Percentiles rank a stretch among this genome's conserved stretches.
These are phyloP conservation scores for Semaprochilodus insignis DNA, from an alignment of 2,797 vertebrate species.

Conservation along the genomic window DNA sequence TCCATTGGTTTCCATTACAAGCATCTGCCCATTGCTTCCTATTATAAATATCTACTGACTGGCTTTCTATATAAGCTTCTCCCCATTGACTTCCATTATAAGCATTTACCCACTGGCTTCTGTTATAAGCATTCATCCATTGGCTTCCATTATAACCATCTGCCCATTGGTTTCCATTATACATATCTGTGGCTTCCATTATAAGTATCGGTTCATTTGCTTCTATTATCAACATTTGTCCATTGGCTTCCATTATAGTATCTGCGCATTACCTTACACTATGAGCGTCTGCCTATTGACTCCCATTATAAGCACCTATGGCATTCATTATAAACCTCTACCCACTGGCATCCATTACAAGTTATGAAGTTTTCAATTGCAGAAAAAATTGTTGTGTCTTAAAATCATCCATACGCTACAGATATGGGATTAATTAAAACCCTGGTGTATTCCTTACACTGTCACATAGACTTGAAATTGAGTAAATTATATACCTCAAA, in stretches of 20 bases:
- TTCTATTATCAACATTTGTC: background rate
- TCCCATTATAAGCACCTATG: too few relatives aligned
- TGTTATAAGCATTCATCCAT: background rate
- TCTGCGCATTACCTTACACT: background rate
- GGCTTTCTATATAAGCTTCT: background rate
- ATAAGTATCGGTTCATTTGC: background rate
- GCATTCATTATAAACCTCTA: too few relatives aligned
- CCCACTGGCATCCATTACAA: too few relatives aligned
- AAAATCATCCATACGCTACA: too few relatives aligned
- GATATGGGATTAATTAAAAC: too few relatives aligned
- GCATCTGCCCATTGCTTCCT: too few relatives aligned
- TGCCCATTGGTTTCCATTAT: background rate
- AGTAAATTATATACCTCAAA: conserved; percentile 30
- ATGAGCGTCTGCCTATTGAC: background rate
- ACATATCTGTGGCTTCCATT: too few relatives aligned
- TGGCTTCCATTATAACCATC: background rate
- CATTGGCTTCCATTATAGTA: background rate
- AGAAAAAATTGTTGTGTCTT: background rate
- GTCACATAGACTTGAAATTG: too few relatives aligned
- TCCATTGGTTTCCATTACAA: too few relatives aligned
- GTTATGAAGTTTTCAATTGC: background rate
- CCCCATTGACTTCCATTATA: too few relatives aligned
- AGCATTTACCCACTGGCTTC: background rate
- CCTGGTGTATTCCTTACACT: background rate
- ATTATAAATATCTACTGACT: background rate